Conservation (phyloP, 1,140 invertebrate species). For the Drosophila kikkawai region DNA sequence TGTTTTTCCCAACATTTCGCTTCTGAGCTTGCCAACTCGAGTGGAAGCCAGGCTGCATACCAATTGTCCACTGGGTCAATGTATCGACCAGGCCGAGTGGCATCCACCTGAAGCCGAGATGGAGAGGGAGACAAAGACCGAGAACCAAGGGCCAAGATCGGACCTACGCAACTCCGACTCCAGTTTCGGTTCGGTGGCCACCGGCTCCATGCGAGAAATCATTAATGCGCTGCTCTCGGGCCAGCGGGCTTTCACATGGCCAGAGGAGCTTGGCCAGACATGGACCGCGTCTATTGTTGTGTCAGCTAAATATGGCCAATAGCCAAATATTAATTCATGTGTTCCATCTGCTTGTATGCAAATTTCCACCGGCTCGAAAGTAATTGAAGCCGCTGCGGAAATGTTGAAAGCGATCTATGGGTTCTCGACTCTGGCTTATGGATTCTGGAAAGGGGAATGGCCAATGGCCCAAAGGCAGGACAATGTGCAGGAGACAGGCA, state of each 20-base stretch:
- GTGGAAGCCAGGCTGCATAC: conserved; percentile 63
- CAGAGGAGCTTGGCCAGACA: conserved; percentile 27
- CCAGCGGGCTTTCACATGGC: conserved; percentile 46
- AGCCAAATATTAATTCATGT: conserved; percentile 82
- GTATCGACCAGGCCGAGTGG: conserved; percentile 53
- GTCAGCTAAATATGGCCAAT: conserved; percentile 82
- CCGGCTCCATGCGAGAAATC: conserved; percentile 42
- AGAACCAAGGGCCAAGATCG: conserved; percentile 40
- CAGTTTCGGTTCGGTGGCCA: conserved; percentile 12
- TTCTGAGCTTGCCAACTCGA: conserved; percentile 40
- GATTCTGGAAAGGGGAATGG: conserved; percentile 20
- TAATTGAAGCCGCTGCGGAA: conserved; percentile 72
- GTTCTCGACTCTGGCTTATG: conserved; percentile 16
- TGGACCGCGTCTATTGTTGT: conserved; percentile 70
- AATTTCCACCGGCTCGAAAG: conserved; percentile 68
- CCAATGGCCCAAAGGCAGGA: conserved; percentile 47
- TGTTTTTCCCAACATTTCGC: conserved; percentile 39
- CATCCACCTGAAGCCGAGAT: conserved; percentile 10
- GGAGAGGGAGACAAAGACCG: conserved; percentile 23
- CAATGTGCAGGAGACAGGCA: conserved; percentile 36
- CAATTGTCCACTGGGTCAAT: conserved; percentile 78
- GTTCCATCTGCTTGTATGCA: conserved; percentile 69
- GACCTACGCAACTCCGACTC: conserved; percentile 18
- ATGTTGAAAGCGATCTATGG: conserved; percentile 61
- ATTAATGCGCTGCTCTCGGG: conserved; percentile 36